Base-by-base conservation (phyloP, 2,797 vertebrate genomes). In the Myoxocephalus aenaeus region DNA sequence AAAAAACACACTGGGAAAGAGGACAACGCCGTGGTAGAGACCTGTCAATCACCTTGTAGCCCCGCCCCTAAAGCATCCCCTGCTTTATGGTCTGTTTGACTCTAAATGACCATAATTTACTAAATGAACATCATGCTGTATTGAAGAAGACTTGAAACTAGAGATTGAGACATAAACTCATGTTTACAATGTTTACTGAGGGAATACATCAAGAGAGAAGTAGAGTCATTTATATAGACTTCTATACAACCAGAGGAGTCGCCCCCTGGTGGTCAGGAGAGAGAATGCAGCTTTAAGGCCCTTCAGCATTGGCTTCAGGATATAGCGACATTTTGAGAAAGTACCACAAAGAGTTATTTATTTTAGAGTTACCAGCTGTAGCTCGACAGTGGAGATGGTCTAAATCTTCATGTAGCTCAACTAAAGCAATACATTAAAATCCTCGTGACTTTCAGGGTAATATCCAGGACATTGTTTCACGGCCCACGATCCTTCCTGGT, bases 401-500 rank as follows among this genome's bases (percentile, higher is more conserved):
- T 10, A 7, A 12, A 66, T 50, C n/a, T 44, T 57, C n/a, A 54
- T 18, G 40, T 34, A 44, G 61, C 51, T 63, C 48, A 17, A 40
- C 4, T 42, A 17, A 72, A 77, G 29, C 42, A 42, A 29, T 2
- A 53, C n/a, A 12, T 17, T 58, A 18, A 20, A 36, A 25, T 79
- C 53, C 53, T 42, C 42, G n/a, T 74, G 50, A 70, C 38, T 11
- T 73, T 72, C 36, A 74, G 67, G 73, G 67, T 75, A 4, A 73
- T 8, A 38, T 62, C 25, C 56, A 0, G 36, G 0, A 27, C 46
- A 1, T 64, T 25, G 22, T 70, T 27, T 42, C 29, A 10, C 68
- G 46, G 15, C 32, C 67, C 14, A 25, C 32, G 40, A 17, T 64
- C 57, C 18, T n/a, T 1, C 40, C 27, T 29, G 66, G 32, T 79